A percentile compares a stretch with the other conserved stretches of the same genome.
phyloP scores from a whole-genome alignment of 2,113 vertebrate species.

The Leucosticte australis region DNA sequence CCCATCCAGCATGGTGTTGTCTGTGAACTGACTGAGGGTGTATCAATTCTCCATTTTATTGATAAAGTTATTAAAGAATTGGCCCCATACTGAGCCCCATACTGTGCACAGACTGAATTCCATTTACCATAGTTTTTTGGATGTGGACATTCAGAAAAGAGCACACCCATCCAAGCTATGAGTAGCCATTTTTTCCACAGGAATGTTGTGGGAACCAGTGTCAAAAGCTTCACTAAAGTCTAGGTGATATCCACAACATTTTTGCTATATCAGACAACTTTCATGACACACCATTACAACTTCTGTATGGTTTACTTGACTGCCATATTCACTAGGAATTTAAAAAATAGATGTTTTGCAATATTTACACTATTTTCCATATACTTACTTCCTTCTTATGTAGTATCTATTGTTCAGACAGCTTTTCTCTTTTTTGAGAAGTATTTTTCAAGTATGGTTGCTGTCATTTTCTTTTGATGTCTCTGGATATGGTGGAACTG shows the following conservation, averaged over 20 bases:
- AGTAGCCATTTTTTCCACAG: background rate
- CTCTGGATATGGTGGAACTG: background rate
- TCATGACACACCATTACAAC: background rate
- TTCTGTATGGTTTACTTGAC: background rate
- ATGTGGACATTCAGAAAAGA: background rate
- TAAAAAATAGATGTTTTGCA: background rate
- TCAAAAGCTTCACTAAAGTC: background rate
- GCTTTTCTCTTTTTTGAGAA: background rate
- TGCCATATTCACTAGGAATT: background rate
- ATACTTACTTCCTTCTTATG: background rate
- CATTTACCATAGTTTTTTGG: background rate
- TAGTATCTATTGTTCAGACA: background rate
- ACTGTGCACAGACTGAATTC: background rate
- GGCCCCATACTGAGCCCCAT: background rate
- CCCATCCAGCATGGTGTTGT: background rate
- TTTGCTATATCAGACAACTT: background rate
- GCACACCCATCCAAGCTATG: background rate
- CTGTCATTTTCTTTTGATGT: background rate
- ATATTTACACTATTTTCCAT: background rate
- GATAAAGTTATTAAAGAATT: background rate
- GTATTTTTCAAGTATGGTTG: background rate
- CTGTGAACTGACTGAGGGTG: background rate
- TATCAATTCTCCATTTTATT: fast-evolving
- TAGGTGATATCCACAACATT: background rate
- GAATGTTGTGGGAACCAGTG: background rate